These are phyloP conservation scores for Planococcus citri DNA, from an alignment of 1,140 invertebrate species.

Conservation along the genomic window DNA sequence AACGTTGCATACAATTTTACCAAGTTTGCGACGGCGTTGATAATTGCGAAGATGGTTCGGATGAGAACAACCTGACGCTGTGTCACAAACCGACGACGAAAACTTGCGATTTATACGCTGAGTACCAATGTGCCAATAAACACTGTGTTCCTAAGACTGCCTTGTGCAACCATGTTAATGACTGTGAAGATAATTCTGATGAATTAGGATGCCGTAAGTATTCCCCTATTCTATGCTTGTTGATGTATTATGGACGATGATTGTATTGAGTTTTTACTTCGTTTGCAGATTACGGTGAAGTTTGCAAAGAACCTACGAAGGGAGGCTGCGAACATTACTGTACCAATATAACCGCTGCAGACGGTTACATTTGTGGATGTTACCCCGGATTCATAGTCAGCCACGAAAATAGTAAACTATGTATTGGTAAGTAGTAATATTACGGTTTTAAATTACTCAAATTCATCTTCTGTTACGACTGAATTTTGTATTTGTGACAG, in stretches of 20 bases:
- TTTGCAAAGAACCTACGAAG: conserved; percentile 52
- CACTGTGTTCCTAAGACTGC: conserved; percentile 68
- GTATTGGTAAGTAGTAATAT: conserved; percentile 39
- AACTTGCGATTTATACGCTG: conserved; percentile 55
- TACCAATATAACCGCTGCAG: conserved; percentile 60
- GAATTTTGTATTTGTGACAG: conserved; percentile 34
- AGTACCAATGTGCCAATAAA: conserved; percentile 83
- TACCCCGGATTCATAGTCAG: conserved; percentile 78
- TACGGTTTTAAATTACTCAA: conserved; percentile 13
- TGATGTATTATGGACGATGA: background rate
- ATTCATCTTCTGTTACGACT: conserved; percentile 18
- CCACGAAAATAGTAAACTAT: conserved; percentile 57
- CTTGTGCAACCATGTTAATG: conserved; percentile 71
- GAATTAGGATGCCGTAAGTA: conserved; percentile 76
- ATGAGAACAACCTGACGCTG: conserved; percentile 84
- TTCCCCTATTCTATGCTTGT: background rate
- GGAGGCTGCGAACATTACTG: conserved; percentile 92
- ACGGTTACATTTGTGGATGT: conserved; percentile 78
- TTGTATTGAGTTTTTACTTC: background rate
- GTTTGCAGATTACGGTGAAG: conserved; percentile 46
- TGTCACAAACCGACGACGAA: conserved; percentile 46
- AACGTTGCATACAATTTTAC: conserved; percentile 73
- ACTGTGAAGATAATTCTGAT: conserved; percentile 73
- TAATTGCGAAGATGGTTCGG: conserved; percentile 85
- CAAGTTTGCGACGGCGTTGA: conserved; percentile 73